A percentile compares a stretch with the other conserved stretches of the same genome.
These are phyloP conservation scores for Drosophila takahashii DNA, from an alignment of 1,140 invertebrate genomes.

Conservation along the genomic window DNA sequence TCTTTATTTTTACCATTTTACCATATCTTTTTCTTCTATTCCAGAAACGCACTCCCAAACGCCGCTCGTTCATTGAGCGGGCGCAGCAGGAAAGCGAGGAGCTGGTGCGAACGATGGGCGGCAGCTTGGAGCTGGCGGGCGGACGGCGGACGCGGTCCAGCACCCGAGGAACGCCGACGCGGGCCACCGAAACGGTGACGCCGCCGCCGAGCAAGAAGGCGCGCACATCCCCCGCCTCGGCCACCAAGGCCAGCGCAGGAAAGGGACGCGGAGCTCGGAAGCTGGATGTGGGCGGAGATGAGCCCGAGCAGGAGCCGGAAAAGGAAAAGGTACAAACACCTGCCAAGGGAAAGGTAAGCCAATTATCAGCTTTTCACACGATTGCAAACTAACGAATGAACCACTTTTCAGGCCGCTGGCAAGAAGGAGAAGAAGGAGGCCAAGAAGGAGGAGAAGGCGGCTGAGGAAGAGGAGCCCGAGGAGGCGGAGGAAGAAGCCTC, in stretches of 20 bases:
- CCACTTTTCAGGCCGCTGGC: conserved; percentile 21
- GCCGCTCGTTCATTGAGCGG: conserved; percentile 74
- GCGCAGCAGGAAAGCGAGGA: conserved; percentile 82
- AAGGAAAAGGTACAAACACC: conserved; percentile 50
- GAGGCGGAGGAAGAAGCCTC: conserved; percentile 12
- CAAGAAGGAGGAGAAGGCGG: conserved; percentile 43
- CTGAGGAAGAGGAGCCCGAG: conserved; percentile 18
- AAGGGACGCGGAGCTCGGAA: conserved; percentile 77
- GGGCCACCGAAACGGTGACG: conserved; percentile 53
- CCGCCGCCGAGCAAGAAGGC: conserved; percentile 83
- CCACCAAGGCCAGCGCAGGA: conserved; percentile 51
- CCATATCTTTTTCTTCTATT: too few species aligned
- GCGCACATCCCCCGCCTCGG: conserved; percentile 62
- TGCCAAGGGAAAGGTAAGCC: conserved; percentile 52
- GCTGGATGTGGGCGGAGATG: conserved; percentile 60
- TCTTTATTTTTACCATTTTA: too few species aligned
- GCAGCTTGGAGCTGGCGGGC: conserved; percentile 72
- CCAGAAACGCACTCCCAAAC: conserved; percentile 80
- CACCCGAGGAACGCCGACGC: conserved; percentile 75
- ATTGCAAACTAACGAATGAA: conserved; percentile 4
- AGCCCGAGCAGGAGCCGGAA: conserved; percentile 42
- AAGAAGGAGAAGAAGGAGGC: conserved; percentile 64
- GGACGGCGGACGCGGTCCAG: conserved; percentile 79
- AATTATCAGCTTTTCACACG: not conserved
- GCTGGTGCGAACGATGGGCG: conserved; percentile 78